Evolutionary conservation across 2,888 invertebrate species (phyloP), one percentile per base, ranked within the genome.

Genomic region (Oscheius sp.): DNA sequence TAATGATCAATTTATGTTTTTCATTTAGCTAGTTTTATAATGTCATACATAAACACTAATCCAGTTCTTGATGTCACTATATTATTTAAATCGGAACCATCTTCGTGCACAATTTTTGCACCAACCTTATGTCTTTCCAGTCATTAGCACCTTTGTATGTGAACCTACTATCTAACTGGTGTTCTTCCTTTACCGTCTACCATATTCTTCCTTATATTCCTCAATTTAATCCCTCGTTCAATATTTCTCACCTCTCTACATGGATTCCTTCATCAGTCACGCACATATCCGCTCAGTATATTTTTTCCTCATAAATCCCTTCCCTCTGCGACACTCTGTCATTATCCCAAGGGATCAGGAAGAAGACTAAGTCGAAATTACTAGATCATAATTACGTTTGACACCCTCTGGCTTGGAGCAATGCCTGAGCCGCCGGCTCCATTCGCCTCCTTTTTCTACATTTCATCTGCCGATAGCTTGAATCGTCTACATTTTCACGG

Each of bases 371-470:
- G 24, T n/a, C n/a, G n/a, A 5, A 5, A 22, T 20, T 24, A 24
- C 20, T n/a, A 17, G 54, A 20, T 32, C 54, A 33, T 17, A 33
- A 59, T 44, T 41, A 44, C 26, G 17, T 59, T 59, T 41, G 59
- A 59, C 56, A 3, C 20, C 56, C 22, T 38, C 12, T 24, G n/a
- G 22, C 56, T 56, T 14, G 36, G 20, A 28, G 24, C 41, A 6
- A 59, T 59, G 59, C 59, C 59, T n/a, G 59, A 59, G 59, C 59
- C 41, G 41, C 44, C 59, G 20, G 59, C 41, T 44, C 72, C 76
- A 62, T 78, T 78, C 62, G 56, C 63, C 20, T 45, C 74, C 17
- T 78, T 78, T 68, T 78, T 75, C 74, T 76, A 68, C 68, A 78
- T 78, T 74, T 76, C 78, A 26, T 73, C 70, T 28, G 54, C 51